Base-by-base conservation (phyloP, 2,113 vertebrate genomes). In the Sprattus sprattus region DNA sequence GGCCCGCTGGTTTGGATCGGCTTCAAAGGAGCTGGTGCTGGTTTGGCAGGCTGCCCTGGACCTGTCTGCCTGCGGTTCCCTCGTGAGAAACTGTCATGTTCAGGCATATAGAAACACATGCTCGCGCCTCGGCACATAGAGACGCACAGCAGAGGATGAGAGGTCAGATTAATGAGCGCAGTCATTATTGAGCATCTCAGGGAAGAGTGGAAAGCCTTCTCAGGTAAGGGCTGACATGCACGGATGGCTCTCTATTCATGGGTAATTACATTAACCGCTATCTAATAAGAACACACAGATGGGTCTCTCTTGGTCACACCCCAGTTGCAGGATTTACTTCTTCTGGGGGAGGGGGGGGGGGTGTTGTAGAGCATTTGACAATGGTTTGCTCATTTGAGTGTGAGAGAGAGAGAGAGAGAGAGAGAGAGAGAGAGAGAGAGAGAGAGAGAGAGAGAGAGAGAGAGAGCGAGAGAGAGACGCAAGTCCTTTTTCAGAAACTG, bases 31-130 rank as follows among this genome's bases (percentile, higher is more conserved):
- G 81, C 81, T 32, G 64, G 64, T 22, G 20, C 64, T 25, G 83
- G 84, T 83, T 87, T 91, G 89, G 88, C 90, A 78, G 39, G 28
- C 81, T 82, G 85, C 88, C 88, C 84, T 57, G 32, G 81, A 82
- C 82, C 84, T 85, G 57, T 86, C 75, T 81, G 50, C 84, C 81
- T 71, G n/a, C 20, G 75, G 50, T 67, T 64, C 78, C 82, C 60
- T 64, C 52, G 81, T 84, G 82, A 83, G 45, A n/a, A 60, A 16
- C 32, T 28, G 71, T 25, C 64, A 71, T 71, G 64, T 71, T 28
- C 60, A 67, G n/a, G 10, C 64, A 71, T 28, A 71, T 11, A 71
- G n/a, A 71, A 71, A 25, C 64, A 71, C 22, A 71, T 71, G 64
- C 64, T 71, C 64, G 64, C 64, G 20, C 57, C 57, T 64, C 57